phyloP scores from a whole-genome alignment of 2,113 vertebrate species.

The Ptilonorhynchus violaceus region DNA sequence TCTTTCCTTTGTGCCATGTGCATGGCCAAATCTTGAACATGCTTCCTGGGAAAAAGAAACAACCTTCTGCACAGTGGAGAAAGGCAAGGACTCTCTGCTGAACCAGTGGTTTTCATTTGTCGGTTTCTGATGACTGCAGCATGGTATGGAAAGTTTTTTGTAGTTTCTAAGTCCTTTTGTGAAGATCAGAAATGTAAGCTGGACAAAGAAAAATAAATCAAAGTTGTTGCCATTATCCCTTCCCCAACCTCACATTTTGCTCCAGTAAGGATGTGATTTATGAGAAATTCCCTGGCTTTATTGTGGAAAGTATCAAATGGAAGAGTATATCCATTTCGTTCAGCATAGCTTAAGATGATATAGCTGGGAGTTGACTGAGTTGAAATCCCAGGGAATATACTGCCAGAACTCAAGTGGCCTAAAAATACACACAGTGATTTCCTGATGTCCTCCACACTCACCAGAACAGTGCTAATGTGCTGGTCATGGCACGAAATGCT shows the following conservation, averaged over 20 bases:
- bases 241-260: neutral
- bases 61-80: neutral
- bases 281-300: conserved; percentile 26
- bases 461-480: neutral
- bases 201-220: conserved; percentile 2
- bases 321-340: conserved; percentile 1
- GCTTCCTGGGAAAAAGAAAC: conserved; percentile 3
- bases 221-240: neutral
- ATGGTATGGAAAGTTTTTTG: neutral
- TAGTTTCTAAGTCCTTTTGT: neutral
- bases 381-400: conserved; percentile 9
- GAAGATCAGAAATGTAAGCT: neutral
- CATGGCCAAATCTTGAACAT: neutral
- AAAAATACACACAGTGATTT: conserved; percentile 35
- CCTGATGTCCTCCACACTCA: neutral
- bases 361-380: neutral
- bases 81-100: neutral
- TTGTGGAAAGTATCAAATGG: conserved; percentile 3
- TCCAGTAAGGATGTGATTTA: neutral
- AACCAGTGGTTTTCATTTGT: conserved; percentile 4
- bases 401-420: conserved; percentile 17
- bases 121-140: neutral
- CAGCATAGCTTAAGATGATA: neutral
- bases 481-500: neutral
- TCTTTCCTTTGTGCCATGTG: conserved; percentile 10